Conservation (phyloP, 1,140 invertebrate genomes). For the Papilio machaon region DNA sequence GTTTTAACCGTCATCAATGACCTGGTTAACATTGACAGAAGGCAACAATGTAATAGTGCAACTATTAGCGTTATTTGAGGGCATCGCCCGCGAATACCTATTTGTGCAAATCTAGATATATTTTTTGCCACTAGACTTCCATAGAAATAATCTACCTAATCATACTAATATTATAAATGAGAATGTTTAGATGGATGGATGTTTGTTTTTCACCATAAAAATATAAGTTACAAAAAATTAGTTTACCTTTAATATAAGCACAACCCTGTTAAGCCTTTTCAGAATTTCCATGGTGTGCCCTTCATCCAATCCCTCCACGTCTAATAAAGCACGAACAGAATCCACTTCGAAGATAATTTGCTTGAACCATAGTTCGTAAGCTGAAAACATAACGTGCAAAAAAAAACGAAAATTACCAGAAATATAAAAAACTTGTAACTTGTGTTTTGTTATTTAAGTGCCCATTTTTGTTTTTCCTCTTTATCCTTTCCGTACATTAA, state of each 20-base stretch:
- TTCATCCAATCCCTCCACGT: slow-evolving; percentile 91
- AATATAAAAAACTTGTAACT: no score
- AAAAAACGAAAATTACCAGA: neutral
- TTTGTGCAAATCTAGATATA: neutral
- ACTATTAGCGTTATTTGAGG: neutral
- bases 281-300: slow-evolving; percentile 96
- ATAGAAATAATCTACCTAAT: neutral
- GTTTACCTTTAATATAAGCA: slow-evolving; percentile 95
- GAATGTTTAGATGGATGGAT: no score
- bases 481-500: no score
- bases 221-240: neutral
- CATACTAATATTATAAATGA: no score
- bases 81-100: neutral
- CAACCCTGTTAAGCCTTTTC: slow-evolving; percentile 94
- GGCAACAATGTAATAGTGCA: neutral
- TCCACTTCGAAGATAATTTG: slow-evolving; percentile 99
- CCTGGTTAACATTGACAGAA: slow-evolving; percentile 1
- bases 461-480: no score
- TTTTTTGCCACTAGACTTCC: neutral
- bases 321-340: slow-evolving; percentile 93
- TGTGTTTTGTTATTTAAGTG: no score
- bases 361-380: slow-evolving; percentile 99
- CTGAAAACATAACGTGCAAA: slow-evolving; percentile 81
- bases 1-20: neutral
- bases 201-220: no score